Percentiles rank a stretch among this genome's conserved stretches.
Evolutionary conservation across 2,797 vertebrate genomes (phyloP).

Genomic region (Champsocephalus esox): DNA sequence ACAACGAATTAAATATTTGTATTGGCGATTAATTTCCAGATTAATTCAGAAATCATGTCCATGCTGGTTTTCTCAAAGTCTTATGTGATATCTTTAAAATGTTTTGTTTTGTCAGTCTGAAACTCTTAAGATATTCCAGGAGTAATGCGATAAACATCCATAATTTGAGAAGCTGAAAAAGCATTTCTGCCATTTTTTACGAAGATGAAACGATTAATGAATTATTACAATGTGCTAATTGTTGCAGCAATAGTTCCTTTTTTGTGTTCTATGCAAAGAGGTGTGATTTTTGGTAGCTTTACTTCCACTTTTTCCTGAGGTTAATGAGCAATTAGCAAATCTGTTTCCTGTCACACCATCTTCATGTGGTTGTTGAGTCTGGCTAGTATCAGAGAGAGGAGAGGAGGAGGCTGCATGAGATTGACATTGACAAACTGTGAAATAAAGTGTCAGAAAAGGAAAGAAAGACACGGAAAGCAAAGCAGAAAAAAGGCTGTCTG

Average conservation of each 20-base stretch:
- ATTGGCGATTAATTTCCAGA: too few species aligned
- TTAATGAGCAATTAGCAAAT: slow-evolving; percentile 54
- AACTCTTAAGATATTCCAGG: too few species aligned
- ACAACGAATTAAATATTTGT: too few species aligned
- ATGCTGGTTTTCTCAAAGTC: too few species aligned
- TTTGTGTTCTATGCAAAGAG: neutral
- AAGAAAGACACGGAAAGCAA: slow-evolving; percentile 33
- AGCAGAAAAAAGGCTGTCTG: slow-evolving; percentile 29
- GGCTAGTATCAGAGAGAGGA: slow-evolving; percentile 12
- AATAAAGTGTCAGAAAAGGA: slow-evolving; percentile 49
- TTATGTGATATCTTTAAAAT: too few species aligned
- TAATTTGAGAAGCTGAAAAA: too few species aligned
- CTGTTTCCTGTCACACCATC: slow-evolving; percentile 39
- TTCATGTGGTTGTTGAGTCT: slow-evolving; percentile 68
- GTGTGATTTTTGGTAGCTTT: slow-evolving; percentile 25
- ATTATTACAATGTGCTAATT: too few species aligned
- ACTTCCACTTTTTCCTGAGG: slow-evolving; percentile 2
- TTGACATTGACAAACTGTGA: slow-evolving; percentile 54
- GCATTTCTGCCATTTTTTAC: too few species aligned
- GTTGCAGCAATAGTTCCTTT: neutral
- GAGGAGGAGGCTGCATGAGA: slow-evolving; percentile 23
- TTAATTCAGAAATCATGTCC: too few species aligned
- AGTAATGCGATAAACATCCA: too few species aligned
- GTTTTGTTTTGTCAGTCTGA: too few species aligned
- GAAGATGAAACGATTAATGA: too few species aligned